Evolutionary conservation across 2,888 invertebrate genomes (phyloP).

Genomic region (Catocala fraxini): DNA sequence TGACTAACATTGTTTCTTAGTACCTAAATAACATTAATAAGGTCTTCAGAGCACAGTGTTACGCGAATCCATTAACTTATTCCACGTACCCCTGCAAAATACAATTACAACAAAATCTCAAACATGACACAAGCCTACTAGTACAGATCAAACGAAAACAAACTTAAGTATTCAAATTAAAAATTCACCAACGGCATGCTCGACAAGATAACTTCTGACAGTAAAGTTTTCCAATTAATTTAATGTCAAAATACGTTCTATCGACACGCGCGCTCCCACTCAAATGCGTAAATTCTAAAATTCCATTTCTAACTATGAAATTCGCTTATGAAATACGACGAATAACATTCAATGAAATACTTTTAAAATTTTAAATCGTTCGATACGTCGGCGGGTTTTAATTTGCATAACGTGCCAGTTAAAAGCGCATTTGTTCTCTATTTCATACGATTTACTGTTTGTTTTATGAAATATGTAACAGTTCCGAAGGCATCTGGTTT

Average conservation of each 20-base stretch:
- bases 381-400: conserved; percentile 41
- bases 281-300: conserved; percentile 45
- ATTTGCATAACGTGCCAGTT: conserved; percentile 45
- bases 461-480: neutral
- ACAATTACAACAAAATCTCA: conserved; percentile 17
- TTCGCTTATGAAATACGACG: conserved; percentile 52
- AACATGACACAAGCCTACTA: conserved; percentile 18
- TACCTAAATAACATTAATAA: too few relatives aligned
- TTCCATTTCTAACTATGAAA: conserved; percentile 44
- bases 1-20: neutral
- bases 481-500: neutral
- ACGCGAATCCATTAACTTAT: neutral
- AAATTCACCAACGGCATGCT: conserved; percentile 44
- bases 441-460: conserved; percentile 33
- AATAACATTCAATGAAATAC: conserved; percentile 54
- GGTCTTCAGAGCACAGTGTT: neutral
- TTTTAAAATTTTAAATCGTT: conserved; percentile 57
- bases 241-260: conserved; percentile 59
- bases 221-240: conserved; percentile 65
- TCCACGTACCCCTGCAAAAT: neutral
- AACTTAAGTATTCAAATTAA: conserved; percentile 50
- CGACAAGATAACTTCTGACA: conserved; percentile 48
- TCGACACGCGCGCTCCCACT: conserved; percentile 33
- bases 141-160: conserved; percentile 38
- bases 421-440: conserved; percentile 46